Evolutionary conservation across 2,113 vertebrate species (phyloP).

Genomic region (Oryzias melastigma): DNA sequence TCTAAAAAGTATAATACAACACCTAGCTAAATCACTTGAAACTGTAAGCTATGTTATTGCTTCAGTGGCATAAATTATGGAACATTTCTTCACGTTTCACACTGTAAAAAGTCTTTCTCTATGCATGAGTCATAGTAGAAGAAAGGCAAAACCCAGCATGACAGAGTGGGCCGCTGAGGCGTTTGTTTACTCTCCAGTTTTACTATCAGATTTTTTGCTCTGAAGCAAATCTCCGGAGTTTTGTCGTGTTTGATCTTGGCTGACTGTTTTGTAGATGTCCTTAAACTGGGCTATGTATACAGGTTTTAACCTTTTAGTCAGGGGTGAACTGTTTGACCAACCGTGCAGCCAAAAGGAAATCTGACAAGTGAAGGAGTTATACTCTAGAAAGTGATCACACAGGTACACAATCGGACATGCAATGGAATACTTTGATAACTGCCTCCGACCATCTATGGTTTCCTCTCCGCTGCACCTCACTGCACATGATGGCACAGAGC

Average conservation of each 20-base stretch:
- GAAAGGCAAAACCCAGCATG: too few relatives aligned
- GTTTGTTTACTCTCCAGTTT: background rate
- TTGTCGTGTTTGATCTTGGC: slow-evolving; percentile 3
- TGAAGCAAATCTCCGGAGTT: background rate
- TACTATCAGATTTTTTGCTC: background rate
- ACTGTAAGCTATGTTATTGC: too few relatives aligned
- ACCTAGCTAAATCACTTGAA: too few relatives aligned
- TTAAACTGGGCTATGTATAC: slow-evolving; percentile 1
- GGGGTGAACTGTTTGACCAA: background rate
- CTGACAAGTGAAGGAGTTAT: background rate
- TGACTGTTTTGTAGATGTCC: background rate
- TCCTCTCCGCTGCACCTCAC: slow-evolving; percentile 58
- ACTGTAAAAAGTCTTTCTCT: too few relatives aligned
- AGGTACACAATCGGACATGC: slow-evolving; percentile 22
- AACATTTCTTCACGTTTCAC: too few relatives aligned
- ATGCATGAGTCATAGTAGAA: too few relatives aligned
- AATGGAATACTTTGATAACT: slow-evolving; percentile 39
- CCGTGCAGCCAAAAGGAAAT: background rate
- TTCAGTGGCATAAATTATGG: too few relatives aligned
- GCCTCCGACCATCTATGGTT: slow-evolving; percentile 63
- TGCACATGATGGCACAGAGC: slow-evolving; percentile 66
- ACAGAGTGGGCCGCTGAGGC: too few relatives aligned
- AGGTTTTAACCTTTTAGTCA: background rate
- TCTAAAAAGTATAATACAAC: too few relatives aligned
- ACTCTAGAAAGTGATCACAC: slow-evolving; percentile 10